Evolutionary conservation across 1,140 invertebrate species (phyloP), one percentile per base, ranked within the genome.

Genomic region (Lineus longissimus): DNA sequence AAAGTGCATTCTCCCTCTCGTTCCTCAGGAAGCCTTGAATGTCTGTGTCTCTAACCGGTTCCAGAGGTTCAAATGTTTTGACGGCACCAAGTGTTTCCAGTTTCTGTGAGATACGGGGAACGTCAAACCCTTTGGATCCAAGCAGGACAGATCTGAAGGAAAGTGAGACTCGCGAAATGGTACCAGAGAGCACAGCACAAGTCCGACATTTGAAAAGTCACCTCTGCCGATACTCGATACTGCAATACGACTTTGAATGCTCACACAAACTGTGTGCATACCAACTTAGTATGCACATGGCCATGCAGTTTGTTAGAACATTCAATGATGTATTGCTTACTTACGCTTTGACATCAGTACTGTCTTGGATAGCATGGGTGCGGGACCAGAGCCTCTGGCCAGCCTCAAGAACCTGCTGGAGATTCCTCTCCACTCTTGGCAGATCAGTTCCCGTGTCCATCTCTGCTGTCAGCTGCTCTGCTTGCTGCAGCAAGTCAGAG

Each of bases 261-360:
- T 33, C 29, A 17, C n/a, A n/a, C n/a, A n/a, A n/a, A n/a, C n/a
- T n/a, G n/a, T n/a, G n/a, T n/a, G n/a, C n/a, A n/a, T n/a, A n/a
- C n/a, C n/a, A n/a, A n/a, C n/a, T n/a, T n/a, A n/a, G n/a, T n/a
- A n/a, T n/a, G n/a, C n/a, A n/a, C n/a, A n/a, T n/a, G n/a, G n/a
- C n/a, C n/a, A n/a, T n/a, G n/a, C n/a, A n/a, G n/a, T n/a, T n/a
- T n/a, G n/a, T n/a, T n/a, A n/a, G n/a, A n/a, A n/a, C n/a, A n/a
- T n/a, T n/a, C n/a, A n/a, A n/a, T n/a, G n/a, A n/a, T n/a, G n/a
- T n/a, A n/a, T n/a, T 36, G 6, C 15, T 36, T 47, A 84, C 89
- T 88, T 87, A 96, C 93, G 94, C 94, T 85, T 95, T 92, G 67
- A 93, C 90, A 82, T 95, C 93, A 70, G 92, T 91, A 29, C 89